These are phyloP conservation scores for Lophura nycthemera DNA, from an alignment of 2,113 vertebrate species.

Conservation along the genomic window DNA sequence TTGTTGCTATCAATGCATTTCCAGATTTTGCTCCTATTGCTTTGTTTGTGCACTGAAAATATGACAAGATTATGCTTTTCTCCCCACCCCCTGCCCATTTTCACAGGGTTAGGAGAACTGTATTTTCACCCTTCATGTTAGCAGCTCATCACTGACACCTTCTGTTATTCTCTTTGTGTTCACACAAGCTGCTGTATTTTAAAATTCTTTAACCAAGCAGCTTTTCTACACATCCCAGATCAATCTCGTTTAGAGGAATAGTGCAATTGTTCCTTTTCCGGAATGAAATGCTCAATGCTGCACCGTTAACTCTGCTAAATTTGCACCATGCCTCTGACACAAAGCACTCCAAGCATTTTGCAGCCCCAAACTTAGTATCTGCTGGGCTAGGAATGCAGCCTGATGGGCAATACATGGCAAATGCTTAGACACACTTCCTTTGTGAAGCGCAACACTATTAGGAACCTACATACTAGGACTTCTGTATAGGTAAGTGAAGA, in stretches of 20 bases:
- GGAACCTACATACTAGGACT: neutral
- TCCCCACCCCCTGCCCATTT: neutral
- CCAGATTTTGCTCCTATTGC: neutral
- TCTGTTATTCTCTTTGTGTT: neutral
- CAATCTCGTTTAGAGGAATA: neutral
- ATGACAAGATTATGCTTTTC: neutral
- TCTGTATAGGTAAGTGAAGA: neutral
- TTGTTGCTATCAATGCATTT: neutral
- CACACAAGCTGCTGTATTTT: neutral
- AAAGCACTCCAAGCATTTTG: neutral
- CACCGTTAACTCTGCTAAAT: neutral
- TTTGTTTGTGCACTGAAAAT: neutral
- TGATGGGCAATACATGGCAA: neutral
- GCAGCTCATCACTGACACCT: neutral
- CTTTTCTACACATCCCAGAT: neutral
- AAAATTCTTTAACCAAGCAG: neutral
- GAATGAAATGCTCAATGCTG: neutral
- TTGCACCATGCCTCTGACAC: neutral
- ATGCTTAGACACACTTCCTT: neutral
- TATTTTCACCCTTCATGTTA: neutral
- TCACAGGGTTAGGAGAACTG: neutral
- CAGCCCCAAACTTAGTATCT: neutral
- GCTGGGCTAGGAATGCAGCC: neutral
- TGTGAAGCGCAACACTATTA: neutral
- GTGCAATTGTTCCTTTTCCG: neutral